Evolutionary conservation across 2,797 vertebrate species (phyloP).

Genomic region (Argya squamiceps): DNA sequence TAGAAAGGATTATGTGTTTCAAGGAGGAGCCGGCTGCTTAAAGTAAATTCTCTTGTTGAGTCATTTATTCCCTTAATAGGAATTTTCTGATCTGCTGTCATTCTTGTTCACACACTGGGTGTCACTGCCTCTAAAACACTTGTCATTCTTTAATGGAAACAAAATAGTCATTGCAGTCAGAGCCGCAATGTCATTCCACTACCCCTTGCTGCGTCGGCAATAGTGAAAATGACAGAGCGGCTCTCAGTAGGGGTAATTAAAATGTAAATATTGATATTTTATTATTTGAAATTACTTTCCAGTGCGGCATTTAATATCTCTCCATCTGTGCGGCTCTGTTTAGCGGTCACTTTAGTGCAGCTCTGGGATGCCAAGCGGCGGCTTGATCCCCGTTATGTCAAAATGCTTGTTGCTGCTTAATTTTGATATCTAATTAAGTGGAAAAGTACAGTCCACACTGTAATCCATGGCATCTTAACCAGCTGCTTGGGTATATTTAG

Average conservation of each 20-base stretch:
- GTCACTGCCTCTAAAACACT: conserved; percentile 84
- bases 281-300: conserved; percentile 99
- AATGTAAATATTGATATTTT: conserved; percentile 99
- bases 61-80: conserved; percentile 87
- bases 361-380: conserved; percentile 85
- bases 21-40: conserved; percentile 68
- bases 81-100: conserved; percentile 85
- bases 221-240: conserved; percentile 87
- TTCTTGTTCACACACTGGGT: conserved; percentile 81
- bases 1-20: conserved; percentile 68
- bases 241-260: conserved; percentile 96
- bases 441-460: conserved; percentile 92
- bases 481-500: conserved; percentile 99
- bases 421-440: conserved; percentile 95
- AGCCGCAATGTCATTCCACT: conserved; percentile 82
- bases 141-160: conserved; percentile 88
- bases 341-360: conserved; percentile 92
- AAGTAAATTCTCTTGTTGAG: conserved; percentile 76
- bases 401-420: conserved; percentile 89
- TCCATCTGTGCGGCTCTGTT: conserved; percentile 97
- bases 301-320: conserved; percentile 97
- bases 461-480: conserved; percentile 92
- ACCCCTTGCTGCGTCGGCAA: conserved; percentile 85
- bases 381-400: conserved; percentile 86
- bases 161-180: conserved; percentile 81